These are phyloP conservation scores for Belgica antarctica DNA, from an alignment of 2,888 invertebrate genomes.

Conservation along the genomic window DNA sequence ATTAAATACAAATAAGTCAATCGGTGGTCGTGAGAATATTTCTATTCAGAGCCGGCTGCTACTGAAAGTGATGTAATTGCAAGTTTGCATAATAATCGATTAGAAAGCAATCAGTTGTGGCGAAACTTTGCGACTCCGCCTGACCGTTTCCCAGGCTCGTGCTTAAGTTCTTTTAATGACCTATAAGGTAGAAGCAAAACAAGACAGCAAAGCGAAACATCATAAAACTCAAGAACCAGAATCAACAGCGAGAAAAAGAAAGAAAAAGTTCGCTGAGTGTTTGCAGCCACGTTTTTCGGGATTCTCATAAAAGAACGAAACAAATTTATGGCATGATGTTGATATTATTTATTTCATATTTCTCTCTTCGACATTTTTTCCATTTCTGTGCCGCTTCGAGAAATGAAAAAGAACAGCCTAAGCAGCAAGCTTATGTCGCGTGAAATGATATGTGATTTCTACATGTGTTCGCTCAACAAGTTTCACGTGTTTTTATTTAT, in stretches of 20 bases:
- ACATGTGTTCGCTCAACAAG: constrained; percentile 27
- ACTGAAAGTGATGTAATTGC: background rate
- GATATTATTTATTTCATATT: constrained; percentile 41
- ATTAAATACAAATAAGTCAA: constrained; percentile 42
- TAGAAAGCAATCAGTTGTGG: background rate
- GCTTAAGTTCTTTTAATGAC: constrained; percentile 35
- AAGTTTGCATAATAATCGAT: background rate
- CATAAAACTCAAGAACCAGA: constrained; percentile 2
- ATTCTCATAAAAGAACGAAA: constrained; percentile 22
- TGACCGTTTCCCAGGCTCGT: constrained; percentile 39
- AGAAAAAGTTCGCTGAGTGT: constrained; percentile 26
- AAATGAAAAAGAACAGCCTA: constrained; percentile 23
- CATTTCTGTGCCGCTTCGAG: background rate
- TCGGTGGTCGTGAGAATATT: constrained; percentile 39
- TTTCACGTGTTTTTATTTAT: background rate
- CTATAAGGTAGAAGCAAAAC: constrained; percentile 31
- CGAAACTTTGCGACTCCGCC: background rate
- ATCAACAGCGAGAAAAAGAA: constrained; percentile 21
- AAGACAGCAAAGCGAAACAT: background rate
- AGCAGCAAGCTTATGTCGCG: constrained; percentile 33
- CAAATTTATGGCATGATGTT: constrained; percentile 38
- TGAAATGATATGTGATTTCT: constrained; percentile 39
- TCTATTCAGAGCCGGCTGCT: background rate
- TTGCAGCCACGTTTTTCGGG: constrained; percentile 25
- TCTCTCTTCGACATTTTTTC: background rate